These are phyloP conservation scores for Motacilla alba DNA, from an alignment of 2,113 vertebrate species.

Conservation along the genomic window DNA sequence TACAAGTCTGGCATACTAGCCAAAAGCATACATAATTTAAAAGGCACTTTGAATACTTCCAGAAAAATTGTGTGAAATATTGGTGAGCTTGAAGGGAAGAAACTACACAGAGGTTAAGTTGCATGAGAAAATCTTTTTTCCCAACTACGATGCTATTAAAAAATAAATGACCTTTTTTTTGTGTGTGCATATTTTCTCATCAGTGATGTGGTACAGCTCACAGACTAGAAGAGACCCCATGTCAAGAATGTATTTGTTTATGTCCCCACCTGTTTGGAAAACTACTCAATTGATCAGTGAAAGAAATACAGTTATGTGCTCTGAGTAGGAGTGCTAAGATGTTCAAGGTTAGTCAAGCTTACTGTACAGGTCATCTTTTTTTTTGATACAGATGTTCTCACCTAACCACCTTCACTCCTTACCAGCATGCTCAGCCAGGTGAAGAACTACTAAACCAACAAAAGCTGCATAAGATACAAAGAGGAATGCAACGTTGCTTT, in stretches of 20 bases:
- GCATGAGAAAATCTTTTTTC: background rate
- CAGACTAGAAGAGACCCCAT: background rate
- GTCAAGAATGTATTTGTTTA: background rate
- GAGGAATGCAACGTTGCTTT: background rate
- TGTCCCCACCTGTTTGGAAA: background rate
- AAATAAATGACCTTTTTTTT: background rate
- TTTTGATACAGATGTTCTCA: background rate
- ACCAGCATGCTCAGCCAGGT: background rate
- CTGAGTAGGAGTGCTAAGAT: background rate
- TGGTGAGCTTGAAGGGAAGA: background rate
- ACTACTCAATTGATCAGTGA: background rate
- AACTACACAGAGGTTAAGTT: background rate
- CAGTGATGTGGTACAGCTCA: background rate
- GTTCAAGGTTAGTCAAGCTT: background rate
- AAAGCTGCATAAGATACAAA: background rate
- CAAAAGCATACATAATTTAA: constrained; percentile 54
- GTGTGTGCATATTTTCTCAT: background rate
- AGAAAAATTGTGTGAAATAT: constrained; percentile 28
- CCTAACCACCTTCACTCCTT: background rate
- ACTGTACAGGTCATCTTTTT: background rate
- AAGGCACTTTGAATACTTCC: background rate
- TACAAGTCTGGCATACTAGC: constrained; percentile 12
- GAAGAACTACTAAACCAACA: background rate
- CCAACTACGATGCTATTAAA: background rate
- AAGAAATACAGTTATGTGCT: background rate